A percentile compares a stretch with the other conserved stretches of the same genome.
Conservation (phyloP, 2,113 vertebrate genomes). For the Brevimyrus niger region DNA sequence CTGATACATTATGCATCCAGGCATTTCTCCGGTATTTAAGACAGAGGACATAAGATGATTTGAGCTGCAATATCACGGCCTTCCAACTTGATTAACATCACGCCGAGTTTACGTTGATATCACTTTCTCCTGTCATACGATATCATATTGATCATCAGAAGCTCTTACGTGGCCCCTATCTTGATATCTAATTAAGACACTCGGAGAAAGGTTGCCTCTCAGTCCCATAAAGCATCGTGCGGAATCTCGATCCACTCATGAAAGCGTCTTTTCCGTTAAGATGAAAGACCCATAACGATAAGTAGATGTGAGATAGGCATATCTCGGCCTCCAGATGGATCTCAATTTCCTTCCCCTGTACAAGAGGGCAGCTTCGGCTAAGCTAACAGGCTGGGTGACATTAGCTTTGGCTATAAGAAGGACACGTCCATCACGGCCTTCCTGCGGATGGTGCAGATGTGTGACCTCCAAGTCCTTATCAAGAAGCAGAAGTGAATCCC, state of each 20-base stretch:
- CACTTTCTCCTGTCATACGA: constrained; percentile 7
- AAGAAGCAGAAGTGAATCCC: not conserved
- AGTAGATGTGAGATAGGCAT: not conserved
- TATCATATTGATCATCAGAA: constrained; percentile 14
- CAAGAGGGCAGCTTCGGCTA: not conserved
- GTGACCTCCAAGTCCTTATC: not conserved
- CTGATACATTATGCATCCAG: not conserved
- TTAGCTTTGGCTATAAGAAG: not conserved
- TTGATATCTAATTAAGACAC: not conserved
- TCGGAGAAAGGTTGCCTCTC: not conserved
- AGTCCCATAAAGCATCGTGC: not conserved
- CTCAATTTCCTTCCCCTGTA: not conserved
- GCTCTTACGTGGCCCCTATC: not conserved
- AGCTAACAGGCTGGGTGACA: not conserved
- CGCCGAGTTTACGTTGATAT: not conserved
- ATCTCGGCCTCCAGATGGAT: not conserved
- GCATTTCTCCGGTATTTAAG: not conserved
- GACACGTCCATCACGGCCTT: not conserved
- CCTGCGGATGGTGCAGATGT: not conserved
- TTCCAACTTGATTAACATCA: constrained; percentile 13
- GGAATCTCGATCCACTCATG: not conserved
- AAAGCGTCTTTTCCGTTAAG: not conserved
- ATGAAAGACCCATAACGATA: not conserved
- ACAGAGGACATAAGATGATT: not conserved
- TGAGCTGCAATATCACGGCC: not conserved